These are phyloP conservation scores for Drosophila watanabei DNA, from an alignment of 1,140 invertebrate genomes.

Conservation along the genomic window DNA sequence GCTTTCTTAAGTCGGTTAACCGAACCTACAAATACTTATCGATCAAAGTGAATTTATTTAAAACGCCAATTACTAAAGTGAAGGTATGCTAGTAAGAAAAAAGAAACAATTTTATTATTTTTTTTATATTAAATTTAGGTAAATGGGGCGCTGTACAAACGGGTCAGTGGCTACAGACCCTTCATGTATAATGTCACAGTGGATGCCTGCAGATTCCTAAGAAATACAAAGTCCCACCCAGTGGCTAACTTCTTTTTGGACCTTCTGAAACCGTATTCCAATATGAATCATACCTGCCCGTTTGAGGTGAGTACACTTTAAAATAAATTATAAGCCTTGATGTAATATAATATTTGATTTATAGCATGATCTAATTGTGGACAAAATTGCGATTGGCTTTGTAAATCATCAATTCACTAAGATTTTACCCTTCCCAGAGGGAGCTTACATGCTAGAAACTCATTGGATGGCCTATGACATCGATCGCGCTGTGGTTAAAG, in stretches of 20 bases:
- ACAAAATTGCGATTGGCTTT: background rate
- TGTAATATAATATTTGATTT: no score
- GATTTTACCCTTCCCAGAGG: slow-evolving; percentile 13
- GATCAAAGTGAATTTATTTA: background rate
- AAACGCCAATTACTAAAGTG: background rate
- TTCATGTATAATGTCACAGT: slow-evolving; percentile 19
- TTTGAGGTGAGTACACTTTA: background rate
- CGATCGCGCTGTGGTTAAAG: background rate
- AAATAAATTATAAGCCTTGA: no score
- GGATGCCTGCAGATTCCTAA: slow-evolving; percentile 3
- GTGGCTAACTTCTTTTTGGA: background rate
- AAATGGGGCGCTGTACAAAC: background rate
- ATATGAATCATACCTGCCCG: slow-evolving; percentile 12
- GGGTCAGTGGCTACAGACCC: slow-evolving; percentile 16
- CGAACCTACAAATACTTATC: slow-evolving; percentile 8
- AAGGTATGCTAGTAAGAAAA: background rate
- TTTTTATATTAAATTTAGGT: background rate
- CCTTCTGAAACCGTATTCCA: background rate
- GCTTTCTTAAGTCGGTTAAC: slow-evolving; percentile 9
- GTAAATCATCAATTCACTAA: background rate
- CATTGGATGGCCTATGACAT: slow-evolving; percentile 5
- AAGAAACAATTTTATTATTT: background rate
- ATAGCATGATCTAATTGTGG: background rate
- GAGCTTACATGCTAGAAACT: slow-evolving; percentile 1
- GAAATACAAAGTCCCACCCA: background rate